A percentile compares a stretch with the other conserved stretches of the same genome.
phyloP scores from a whole-genome alignment of 2,888 invertebrate species.

The Conomelus anceps region DNA sequence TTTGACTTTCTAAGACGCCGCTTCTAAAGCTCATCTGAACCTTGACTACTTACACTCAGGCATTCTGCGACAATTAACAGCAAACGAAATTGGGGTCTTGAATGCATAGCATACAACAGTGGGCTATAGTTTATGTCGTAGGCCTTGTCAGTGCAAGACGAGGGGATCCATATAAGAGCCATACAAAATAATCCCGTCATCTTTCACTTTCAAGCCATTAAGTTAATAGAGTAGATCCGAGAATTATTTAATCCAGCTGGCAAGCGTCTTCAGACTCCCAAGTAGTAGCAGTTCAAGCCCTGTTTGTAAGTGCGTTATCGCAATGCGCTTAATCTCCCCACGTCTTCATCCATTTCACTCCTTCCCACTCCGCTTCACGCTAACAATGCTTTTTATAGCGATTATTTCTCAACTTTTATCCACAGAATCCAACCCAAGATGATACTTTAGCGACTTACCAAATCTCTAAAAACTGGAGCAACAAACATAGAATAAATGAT shows the following conservation, averaged over 20 bases:
- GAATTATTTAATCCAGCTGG: slow-evolving; percentile 11
- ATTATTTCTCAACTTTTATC: background rate
- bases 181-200: slow-evolving; percentile 3
- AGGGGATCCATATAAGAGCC: background rate
- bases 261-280: background rate
- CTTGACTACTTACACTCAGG: background rate
- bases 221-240: slow-evolving; percentile 6
- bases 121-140: background rate
- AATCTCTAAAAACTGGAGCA: background rate
- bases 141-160: background rate
- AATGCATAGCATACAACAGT: background rate
- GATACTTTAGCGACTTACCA: no score
- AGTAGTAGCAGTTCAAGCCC: background rate
- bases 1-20: background rate
- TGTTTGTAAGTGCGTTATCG: background rate
- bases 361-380: background rate
- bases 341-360: background rate
- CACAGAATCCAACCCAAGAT: background rate
- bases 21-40: background rate
- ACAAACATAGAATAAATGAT: background rate
- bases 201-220: slow-evolving; percentile 7
- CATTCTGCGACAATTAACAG: background rate
- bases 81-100: background rate
- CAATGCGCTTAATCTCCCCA: background rate
- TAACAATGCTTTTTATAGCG: background rate